A percentile compares a stretch with the other conserved stretches of the same genome.
Conservation (phyloP, 1,140 invertebrate species). For the Drosophila setifemur region DNA sequence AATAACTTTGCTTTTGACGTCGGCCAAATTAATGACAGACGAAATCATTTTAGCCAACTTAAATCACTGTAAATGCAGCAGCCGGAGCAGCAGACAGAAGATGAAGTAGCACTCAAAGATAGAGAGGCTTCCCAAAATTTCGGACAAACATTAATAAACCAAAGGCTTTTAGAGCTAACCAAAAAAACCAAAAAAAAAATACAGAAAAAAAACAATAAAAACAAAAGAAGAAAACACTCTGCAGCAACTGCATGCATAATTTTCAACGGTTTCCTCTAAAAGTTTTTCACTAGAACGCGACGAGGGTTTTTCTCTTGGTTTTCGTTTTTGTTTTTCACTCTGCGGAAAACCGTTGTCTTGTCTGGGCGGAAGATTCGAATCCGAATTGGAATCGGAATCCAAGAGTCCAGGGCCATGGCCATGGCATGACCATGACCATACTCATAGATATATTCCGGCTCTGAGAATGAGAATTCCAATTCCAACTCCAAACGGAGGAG, state of each 20-base stretch:
- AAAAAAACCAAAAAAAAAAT: background rate
- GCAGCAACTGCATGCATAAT: slow-evolving; percentile 68
- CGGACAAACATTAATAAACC: slow-evolving; percentile 78
- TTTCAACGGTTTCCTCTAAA: slow-evolving; percentile 66
- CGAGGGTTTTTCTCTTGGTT: slow-evolving; percentile 1
- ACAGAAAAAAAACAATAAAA: background rate
- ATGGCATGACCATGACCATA: slow-evolving; percentile 54
- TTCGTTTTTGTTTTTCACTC: too few species aligned
- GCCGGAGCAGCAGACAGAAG: slow-evolving; percentile 24
- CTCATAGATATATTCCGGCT: slow-evolving; percentile 22
- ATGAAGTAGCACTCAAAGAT: slow-evolving; percentile 32
- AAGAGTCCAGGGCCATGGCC: slow-evolving; percentile 51
- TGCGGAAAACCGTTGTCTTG: slow-evolving; percentile 28
- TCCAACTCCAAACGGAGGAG: slow-evolving; percentile 70
- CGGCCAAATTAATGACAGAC: slow-evolving; percentile 69
- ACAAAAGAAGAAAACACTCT: slow-evolving; percentile 3
- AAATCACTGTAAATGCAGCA: slow-evolving; percentile 49
- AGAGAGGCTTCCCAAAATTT: slow-evolving; percentile 66
- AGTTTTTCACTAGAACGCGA: slow-evolving; percentile 55
- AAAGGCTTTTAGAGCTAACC: slow-evolving; percentile 56
- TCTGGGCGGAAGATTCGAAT: slow-evolving; percentile 15
- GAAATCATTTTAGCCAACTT: slow-evolving; percentile 77
- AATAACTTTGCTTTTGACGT: slow-evolving; percentile 75
- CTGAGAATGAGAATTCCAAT: slow-evolving; percentile 60
- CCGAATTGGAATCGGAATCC: background rate